These are phyloP conservation scores for Phasianus colchicus DNA, from an alignment of 2,113 vertebrate species.

Conservation along the genomic window DNA sequence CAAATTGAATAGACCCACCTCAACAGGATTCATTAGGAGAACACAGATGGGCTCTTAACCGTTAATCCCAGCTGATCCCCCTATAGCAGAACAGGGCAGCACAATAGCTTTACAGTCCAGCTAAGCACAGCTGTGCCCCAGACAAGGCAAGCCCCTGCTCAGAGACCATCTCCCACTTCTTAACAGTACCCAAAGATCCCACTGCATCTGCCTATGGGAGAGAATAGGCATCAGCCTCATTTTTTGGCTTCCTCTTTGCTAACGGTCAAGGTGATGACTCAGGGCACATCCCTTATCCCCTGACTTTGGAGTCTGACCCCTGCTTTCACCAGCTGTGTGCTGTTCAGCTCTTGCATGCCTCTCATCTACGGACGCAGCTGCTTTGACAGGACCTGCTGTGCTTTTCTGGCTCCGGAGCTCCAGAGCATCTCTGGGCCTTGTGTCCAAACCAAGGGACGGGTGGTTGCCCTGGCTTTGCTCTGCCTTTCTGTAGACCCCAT, in stretches of 20 bases:
- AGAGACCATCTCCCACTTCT: neutral
- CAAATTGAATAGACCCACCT: conserved; percentile 54
- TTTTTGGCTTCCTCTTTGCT: neutral
- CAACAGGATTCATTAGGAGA: conserved; percentile 49
- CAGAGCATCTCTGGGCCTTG: neutral
- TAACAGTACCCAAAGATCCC: rapidly evolving
- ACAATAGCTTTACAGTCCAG: neutral
- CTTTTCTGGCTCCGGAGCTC: rapidly evolving
- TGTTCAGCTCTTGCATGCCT: neutral
- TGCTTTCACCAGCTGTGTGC: neutral
- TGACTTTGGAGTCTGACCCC: neutral
- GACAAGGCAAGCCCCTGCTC: neutral
- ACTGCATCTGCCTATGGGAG: neutral
- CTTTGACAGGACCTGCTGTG: neutral
- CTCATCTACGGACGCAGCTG: rapidly evolving
- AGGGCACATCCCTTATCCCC: neutral
- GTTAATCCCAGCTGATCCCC: conserved; percentile 28
- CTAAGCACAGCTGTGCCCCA: neutral
- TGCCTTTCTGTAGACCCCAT: neutral
- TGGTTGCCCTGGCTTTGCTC: neutral
- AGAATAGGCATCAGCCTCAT: rapidly evolving
- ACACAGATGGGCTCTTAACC: conserved; percentile 61
- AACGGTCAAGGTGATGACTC: rapidly evolving
- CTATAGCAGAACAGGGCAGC: neutral
- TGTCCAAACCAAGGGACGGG: no score